phyloP scores from a whole-genome alignment of 2,888 invertebrate species.

The Agrilus mali region DNA sequence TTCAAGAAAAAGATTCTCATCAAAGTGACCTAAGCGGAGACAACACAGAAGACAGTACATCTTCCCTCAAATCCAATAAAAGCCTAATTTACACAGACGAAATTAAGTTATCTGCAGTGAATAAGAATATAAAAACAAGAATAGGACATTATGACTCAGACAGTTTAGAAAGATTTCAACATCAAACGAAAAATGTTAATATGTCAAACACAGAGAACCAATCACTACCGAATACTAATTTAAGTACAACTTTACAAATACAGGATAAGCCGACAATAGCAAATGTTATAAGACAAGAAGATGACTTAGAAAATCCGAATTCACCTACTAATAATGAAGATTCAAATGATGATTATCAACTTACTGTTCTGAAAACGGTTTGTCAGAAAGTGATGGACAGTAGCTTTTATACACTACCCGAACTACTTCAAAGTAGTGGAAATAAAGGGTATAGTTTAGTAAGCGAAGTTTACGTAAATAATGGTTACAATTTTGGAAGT shows the following conservation, averaged over 20 bases:
- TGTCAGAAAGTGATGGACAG: conserved; percentile 13
- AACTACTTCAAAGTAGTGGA: conserved; percentile 30
- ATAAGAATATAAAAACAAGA: conserved; percentile 1
- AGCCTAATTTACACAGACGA: too few species aligned
- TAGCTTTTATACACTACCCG: conserved; percentile 40
- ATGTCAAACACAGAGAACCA: conserved; percentile 34
- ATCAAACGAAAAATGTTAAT: conserved; percentile 36
- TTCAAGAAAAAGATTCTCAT: conserved; percentile 16
- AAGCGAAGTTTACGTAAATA: conserved; percentile 68
- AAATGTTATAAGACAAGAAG: conserved; percentile 39
- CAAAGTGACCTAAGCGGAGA: neutral
- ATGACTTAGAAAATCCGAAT: conserved; percentile 4
- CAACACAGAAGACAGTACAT: conserved; percentile 8
- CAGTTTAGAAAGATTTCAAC: conserved; percentile 55
- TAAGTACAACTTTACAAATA: conserved; percentile 61
- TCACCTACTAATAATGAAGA: conserved; percentile 16
- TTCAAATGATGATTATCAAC: conserved; percentile 34
- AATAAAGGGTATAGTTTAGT: conserved; percentile 52
- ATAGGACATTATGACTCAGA: conserved; percentile 55
- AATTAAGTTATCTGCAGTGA: conserved; percentile 1
- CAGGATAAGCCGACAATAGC: conserved; percentile 72
- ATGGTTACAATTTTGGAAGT: conserved; percentile 54
- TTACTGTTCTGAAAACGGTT: conserved; percentile 29
- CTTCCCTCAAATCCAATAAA: conserved; percentile 6
- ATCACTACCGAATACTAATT: conserved; percentile 59